These are phyloP conservation scores for Caloenas nicobarica DNA, from an alignment of 2,113 vertebrate species.

Conservation along the genomic window DNA sequence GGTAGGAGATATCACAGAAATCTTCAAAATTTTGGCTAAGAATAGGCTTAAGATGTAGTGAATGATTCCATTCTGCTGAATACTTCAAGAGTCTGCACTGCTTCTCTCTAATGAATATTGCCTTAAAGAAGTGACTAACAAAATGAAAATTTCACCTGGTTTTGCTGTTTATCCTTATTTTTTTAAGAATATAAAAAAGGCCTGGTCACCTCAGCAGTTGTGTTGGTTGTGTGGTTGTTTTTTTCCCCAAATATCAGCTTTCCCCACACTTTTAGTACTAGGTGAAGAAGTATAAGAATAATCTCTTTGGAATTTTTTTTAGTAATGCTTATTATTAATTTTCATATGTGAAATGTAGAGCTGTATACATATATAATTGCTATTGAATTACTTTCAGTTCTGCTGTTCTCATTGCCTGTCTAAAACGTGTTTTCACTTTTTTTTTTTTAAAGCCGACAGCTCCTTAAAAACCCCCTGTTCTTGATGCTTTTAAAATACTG, in stretches of 20 bases:
- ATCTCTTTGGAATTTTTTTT: background rate
- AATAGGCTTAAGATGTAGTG: background rate
- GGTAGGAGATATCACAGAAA: background rate
- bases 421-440: background rate
- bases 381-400: background rate
- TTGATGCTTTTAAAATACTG: background rate
- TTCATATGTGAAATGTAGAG: background rate
- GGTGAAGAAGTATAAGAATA: background rate
- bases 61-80: background rate
- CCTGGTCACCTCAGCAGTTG: background rate
- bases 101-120: background rate
- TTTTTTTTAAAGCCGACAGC: no score
- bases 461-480: background rate
- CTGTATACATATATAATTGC: background rate
- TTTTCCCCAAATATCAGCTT: background rate
- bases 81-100: background rate
- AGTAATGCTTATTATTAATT: background rate
- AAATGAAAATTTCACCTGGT: background rate
- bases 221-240: background rate
- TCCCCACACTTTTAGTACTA: background rate
- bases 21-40: background rate
- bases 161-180: background rate
- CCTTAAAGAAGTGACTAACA: background rate
- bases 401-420: background rate
- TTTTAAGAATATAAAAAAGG: background rate